Percentiles rank a stretch among this genome's conserved stretches.
Conservation (phyloP, 2,888 invertebrate genomes). For the Apantesis nais region DNA sequence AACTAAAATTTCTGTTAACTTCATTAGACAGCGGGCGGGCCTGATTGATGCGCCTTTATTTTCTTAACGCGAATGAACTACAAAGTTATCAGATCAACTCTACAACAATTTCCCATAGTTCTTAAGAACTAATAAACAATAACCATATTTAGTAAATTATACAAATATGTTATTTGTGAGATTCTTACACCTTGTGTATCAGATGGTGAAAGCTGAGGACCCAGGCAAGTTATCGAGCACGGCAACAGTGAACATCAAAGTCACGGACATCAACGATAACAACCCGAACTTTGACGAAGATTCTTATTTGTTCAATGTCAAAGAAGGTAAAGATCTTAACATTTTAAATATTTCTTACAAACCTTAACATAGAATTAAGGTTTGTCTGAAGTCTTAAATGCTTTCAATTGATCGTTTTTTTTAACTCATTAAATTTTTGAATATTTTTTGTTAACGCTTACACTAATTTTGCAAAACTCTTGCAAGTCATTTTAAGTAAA, state of each 20-base stretch:
- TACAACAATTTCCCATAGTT: background rate
- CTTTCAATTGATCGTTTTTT: too few relatives aligned
- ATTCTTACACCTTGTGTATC: conserved; percentile 27
- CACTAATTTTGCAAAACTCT: background rate
- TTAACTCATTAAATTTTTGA: background rate
- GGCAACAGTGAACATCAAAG: conserved; percentile 94
- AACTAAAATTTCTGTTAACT: too few relatives aligned
- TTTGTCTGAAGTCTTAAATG: background rate
- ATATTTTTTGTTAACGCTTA: background rate
- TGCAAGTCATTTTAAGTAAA: background rate
- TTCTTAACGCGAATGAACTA: too few relatives aligned
- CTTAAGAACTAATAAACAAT: background rate
- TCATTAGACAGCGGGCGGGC: too few relatives aligned
- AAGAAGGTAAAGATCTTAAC: conserved; percentile 85
- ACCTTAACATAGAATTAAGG: background rate
- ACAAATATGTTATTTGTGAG: background rate
- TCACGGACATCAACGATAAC: conserved; percentile 96
- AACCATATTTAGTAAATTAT: background rate
- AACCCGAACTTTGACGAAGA: conserved; percentile 94
- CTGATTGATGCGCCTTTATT: too few relatives aligned
- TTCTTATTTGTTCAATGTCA: conserved; percentile 92
- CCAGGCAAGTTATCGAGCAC: conserved; percentile 92
- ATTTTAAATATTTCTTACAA: background rate
- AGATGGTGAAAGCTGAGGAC: conserved; percentile 94
- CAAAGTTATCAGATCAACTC: background rate